Evolutionary conservation across 2,888 invertebrate genomes (phyloP).

Genomic region (Meteorus cinctellus): DNA sequence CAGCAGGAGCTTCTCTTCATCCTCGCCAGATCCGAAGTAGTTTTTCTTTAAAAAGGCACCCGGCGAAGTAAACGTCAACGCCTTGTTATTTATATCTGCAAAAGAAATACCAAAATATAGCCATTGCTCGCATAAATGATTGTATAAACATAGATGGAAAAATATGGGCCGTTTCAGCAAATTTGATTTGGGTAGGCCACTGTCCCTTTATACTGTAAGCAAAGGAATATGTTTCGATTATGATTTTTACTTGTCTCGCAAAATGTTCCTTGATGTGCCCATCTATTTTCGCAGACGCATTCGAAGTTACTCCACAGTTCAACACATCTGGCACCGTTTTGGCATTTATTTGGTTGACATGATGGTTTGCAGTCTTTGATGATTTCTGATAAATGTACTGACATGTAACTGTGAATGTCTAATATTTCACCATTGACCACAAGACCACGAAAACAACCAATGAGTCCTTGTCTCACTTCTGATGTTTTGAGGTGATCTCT

Average conservation of each 20-base stretch:
- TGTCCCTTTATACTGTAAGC: background rate
- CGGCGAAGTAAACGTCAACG: slow-evolving; percentile 88
- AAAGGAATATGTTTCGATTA: background rate
- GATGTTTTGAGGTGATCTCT: slow-evolving; percentile 88
- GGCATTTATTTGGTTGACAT: slow-evolving; percentile 94
- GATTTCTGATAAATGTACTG: slow-evolving; percentile 92
- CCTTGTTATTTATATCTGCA: slow-evolving; percentile 91
- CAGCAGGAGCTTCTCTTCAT: slow-evolving; percentile 77
- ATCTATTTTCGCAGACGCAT: slow-evolving; percentile 92
- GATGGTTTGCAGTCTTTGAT: slow-evolving; percentile 95
- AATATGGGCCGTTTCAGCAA: background rate
- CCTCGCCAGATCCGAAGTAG: slow-evolving; percentile 79
- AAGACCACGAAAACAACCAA: slow-evolving; percentile 94
- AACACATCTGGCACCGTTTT: slow-evolving; percentile 92
- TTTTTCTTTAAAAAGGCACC: slow-evolving; percentile 88
- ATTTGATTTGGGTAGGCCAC: too few relatives aligned
- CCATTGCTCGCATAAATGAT: slow-evolving; percentile 2
- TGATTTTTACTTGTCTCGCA: slow-evolving; percentile 88
- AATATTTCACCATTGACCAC: slow-evolving; percentile 93
- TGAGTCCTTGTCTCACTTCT: slow-evolving; percentile 89
- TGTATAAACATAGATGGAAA: background rate
- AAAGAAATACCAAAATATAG: slow-evolving; percentile 3
- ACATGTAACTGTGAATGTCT: slow-evolving; percentile 94
- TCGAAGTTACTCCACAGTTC: slow-evolving; percentile 94
- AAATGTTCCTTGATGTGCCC: slow-evolving; percentile 92